Evolutionary conservation across 2,888 invertebrate genomes (phyloP), one percentile per base, ranked within the genome.

Genomic region (Pachliopta kotzebuea): DNA sequence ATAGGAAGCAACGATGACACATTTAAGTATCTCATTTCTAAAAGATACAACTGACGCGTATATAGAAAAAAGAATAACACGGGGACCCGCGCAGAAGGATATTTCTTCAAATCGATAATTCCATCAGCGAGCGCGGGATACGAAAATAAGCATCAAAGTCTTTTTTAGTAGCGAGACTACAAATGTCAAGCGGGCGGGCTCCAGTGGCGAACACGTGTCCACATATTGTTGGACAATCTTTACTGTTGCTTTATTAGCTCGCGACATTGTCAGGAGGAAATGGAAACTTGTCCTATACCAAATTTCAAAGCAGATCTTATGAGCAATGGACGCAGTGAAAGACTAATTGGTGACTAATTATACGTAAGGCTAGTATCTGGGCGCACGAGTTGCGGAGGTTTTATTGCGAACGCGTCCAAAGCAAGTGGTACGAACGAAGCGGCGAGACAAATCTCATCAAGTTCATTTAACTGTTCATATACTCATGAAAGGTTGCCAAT

Each of bases 111-210:
- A 90, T 86, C 87, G 82, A 89, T 90, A 90, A 87, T 86, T 90
- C 90, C 76, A 83, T 90, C 90, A 85, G 79, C 90, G 80, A 80
- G 76, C 74, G 78, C 70, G 78, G 84, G 85, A 88, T 85, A 90
- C 90, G 85, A 89, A 90, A 90, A 90, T 90, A 90, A 88, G 85
- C 88, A 84, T 90, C 90, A 90, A 90, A 90, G 90, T 84, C 83
- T 89, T 88, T 89, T 89, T 89, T 88, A 88, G 81, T 84, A 79
- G 81, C 76, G 83, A 86, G 83, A 81, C 85, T 84, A 88, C 88
- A 87, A 88, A 88, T 88, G 86, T 88, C 84, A 79, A 83, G 77
- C 84, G 83, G 80, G 80, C 79, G 80, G 79, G 78, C 84, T 79
- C 57, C 84, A 83, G 86, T 80, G 79, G 85, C 87, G 79, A 88